Evolutionary conservation across 2,797 vertebrate species (phyloP).

Genomic region (Fistularia commersonii): DNA sequence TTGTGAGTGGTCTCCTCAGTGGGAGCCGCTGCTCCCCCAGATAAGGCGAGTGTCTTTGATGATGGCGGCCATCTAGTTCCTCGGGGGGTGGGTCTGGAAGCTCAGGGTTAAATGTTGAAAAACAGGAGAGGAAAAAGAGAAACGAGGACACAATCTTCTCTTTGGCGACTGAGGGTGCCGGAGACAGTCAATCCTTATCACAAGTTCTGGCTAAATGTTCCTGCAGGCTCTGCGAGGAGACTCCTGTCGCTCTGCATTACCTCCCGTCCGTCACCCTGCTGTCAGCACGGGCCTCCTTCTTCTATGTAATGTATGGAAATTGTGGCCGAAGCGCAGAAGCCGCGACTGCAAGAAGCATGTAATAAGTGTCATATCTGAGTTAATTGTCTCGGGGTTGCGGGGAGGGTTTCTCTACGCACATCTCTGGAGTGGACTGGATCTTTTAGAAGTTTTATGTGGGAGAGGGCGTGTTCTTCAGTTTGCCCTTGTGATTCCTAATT

Average conservation of each 20-base stretch:
- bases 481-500: too few relatives aligned
- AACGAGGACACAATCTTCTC: conserved; percentile 15
- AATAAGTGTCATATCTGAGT: too few relatives aligned
- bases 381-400: too few relatives aligned
- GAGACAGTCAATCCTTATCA: conserved; percentile 20
- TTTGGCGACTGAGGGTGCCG: background rate
- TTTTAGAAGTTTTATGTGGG: too few relatives aligned
- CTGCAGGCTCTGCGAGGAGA: conserved; percentile 21
- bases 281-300: background rate
- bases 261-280: background rate
- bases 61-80: background rate
- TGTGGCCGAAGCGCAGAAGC: too few relatives aligned
- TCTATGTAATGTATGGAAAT: too few relatives aligned
- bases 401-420: too few relatives aligned
- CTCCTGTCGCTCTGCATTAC: background rate
- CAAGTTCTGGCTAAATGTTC: conserved; percentile 11
- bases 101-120: conserved; percentile 15
- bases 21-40: background rate
- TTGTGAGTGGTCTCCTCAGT: conserved; percentile 4
- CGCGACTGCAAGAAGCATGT: too few relatives aligned
- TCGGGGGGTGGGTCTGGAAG: background rate
- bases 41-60: conserved; percentile 10
- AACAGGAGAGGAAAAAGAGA: conserved; percentile 9
- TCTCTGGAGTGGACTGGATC: too few relatives aligned
- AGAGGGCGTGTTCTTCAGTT: too few relatives aligned